phyloP scores from a whole-genome alignment of 2,113 vertebrate species.

The Cyphomyrus discorhynchus region DNA sequence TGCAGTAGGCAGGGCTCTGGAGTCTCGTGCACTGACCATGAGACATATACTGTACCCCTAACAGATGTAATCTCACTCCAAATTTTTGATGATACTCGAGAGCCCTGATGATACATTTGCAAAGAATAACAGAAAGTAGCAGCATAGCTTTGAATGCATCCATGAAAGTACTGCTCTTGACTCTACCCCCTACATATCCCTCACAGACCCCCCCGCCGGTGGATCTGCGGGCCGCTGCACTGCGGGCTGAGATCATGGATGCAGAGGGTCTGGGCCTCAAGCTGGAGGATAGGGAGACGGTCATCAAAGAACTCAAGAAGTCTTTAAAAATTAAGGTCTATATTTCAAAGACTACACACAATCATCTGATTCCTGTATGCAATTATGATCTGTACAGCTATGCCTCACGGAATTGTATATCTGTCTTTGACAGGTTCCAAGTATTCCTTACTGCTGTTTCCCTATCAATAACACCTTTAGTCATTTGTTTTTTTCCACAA shows the following conservation, averaged over 20 bases:
- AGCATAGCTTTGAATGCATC: not conserved
- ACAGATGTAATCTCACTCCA: not conserved
- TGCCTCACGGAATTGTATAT: not conserved
- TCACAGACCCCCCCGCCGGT: constrained; percentile 66
- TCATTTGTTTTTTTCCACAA: not conserved
- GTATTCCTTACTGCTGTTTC: not conserved
- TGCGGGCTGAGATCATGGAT: constrained; percentile 89
- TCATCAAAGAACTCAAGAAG: constrained; percentile 95
- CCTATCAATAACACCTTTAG: not conserved
- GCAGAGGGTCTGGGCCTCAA: constrained; percentile 89
- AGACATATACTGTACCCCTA: not conserved
- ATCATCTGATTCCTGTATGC: not conserved
- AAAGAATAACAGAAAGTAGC: not conserved
- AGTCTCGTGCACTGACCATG: no score
- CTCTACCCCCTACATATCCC: not conserved
- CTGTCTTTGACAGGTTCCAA: not conserved
- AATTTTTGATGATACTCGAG: not conserved
- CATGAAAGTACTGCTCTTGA: not conserved
- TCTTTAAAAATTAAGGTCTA: constrained; percentile 92
- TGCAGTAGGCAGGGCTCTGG: no score
- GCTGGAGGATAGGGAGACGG: constrained; percentile 91
- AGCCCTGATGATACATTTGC: not conserved
- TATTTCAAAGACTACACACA: not conserved
- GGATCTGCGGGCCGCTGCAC: constrained; percentile 74
- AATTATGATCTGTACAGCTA: not conserved